These are phyloP conservation scores for Drosophila nebulosa DNA, from an alignment of 1,140 invertebrate species.

Conservation along the genomic window DNA sequence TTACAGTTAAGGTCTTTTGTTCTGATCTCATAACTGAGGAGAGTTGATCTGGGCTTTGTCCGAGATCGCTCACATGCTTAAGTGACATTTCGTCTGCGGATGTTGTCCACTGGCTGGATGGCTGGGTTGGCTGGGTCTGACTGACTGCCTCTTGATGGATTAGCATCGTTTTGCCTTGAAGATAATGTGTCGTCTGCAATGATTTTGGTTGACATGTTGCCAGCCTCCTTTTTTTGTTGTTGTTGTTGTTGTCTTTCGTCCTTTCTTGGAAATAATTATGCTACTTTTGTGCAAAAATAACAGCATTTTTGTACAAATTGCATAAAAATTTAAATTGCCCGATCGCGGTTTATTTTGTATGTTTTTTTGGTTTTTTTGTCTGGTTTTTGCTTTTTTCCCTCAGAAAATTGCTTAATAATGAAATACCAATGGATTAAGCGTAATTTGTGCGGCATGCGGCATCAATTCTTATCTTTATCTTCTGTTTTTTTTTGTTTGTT, in stretches of 20 bases:
- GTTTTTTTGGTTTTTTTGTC: slow-evolving; percentile 7
- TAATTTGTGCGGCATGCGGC: slow-evolving; percentile 66
- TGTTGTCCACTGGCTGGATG: too few relatives aligned
- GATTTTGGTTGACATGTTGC: slow-evolving; percentile 71
- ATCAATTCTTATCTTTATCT: slow-evolving; percentile 52
- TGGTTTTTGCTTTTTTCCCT: too few relatives aligned
- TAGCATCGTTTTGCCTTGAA: slow-evolving; percentile 74
- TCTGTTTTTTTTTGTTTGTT: slow-evolving; percentile 8
- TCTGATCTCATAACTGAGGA: slow-evolving; percentile 73
- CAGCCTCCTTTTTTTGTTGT: slow-evolving; percentile 25
- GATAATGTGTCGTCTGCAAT: slow-evolving; percentile 79
- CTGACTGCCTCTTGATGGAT: slow-evolving; percentile 66
- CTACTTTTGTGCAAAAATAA: slow-evolving; percentile 75
- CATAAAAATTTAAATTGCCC: slow-evolving; percentile 79
- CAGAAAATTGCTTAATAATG: slow-evolving; percentile 78
- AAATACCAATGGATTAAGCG: slow-evolving; percentile 78
- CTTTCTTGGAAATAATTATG: slow-evolving; percentile 79
- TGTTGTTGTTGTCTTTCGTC: slow-evolving; percentile 3
- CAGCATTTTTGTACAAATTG: slow-evolving; percentile 81
- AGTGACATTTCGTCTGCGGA: slow-evolving; percentile 68
- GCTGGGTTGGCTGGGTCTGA: too few relatives aligned
- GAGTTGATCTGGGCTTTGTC: slow-evolving; percentile 21
- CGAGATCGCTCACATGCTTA: slow-evolving; percentile 59
- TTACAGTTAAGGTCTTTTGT: slow-evolving; percentile 77
- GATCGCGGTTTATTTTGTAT: slow-evolving; percentile 32